Percentiles rank a stretch among this genome's conserved stretches.
Evolutionary conservation across 2,888 invertebrate species (phyloP).

Genomic region (Cryptocephalus moraei): DNA sequence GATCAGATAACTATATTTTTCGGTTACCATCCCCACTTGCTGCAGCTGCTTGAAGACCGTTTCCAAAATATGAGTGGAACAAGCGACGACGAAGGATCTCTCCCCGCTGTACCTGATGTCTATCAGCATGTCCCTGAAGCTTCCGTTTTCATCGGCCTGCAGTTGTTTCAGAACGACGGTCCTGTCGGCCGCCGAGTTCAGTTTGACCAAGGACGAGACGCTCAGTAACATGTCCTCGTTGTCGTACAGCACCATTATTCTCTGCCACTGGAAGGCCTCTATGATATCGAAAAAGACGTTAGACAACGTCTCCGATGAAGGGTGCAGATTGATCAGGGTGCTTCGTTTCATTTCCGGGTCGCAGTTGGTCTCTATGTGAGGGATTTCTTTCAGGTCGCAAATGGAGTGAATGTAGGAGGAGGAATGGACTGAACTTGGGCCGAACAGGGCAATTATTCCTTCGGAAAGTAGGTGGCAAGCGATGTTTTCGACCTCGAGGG

Average conservation of each 20-base stretch:
- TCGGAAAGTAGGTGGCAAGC: too few species aligned
- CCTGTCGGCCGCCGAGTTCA: conserved; percentile 27
- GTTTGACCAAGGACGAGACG: conserved; percentile 40
- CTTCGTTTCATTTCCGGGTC: conserved; percentile 41
- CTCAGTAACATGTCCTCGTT: conserved; percentile 45
- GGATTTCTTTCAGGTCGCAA: conserved; percentile 49
- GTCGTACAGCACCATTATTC: conserved; percentile 76
- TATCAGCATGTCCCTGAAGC: conserved; percentile 33
- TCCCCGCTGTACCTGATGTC: conserved; percentile 38
- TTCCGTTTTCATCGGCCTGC: conserved; percentile 28
- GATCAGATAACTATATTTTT: conserved; percentile 44
- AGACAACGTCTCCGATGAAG: conserved; percentile 57
- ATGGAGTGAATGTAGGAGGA: conserved; percentile 54
- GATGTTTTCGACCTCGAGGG: too few species aligned
- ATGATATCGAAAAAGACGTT: conserved; percentile 61
- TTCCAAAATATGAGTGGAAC: conserved; percentile 37
- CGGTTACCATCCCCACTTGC: conserved; percentile 50
- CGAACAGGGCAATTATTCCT: conserved; percentile 39
- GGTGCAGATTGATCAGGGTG: conserved; percentile 73
- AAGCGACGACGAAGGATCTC: conserved; percentile 43
- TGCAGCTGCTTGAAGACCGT: conserved; percentile 45
- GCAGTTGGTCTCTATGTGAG: conserved; percentile 46
- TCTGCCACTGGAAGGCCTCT: conserved; percentile 64
- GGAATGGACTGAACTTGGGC: conserved; percentile 46
- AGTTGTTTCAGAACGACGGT: conserved; percentile 51